Percentiles rank a stretch among this genome's conserved stretches.
These are phyloP conservation scores for Drosophila melanosoma DNA, from an alignment of 2,888 invertebrate species.

Conservation along the genomic window DNA sequence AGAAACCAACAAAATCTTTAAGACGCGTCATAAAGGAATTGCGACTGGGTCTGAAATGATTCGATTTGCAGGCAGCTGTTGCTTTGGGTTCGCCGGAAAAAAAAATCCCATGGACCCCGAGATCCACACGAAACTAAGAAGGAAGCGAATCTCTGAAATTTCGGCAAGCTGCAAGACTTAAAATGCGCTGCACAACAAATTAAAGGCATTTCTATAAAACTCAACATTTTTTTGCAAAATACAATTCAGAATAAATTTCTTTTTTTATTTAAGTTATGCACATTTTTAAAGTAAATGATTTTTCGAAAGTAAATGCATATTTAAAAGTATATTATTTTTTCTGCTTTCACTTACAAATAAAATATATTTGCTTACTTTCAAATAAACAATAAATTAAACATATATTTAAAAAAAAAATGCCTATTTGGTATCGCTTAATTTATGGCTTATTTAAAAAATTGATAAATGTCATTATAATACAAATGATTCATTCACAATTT, in stretches of 20 bases:
- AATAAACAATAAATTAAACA: not conserved
- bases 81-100: conserved; percentile 34
- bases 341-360: not conserved
- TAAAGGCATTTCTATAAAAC: not conserved
- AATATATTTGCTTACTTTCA: too few relatives aligned
- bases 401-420: not conserved
- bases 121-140: conserved; percentile 8
- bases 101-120: conserved; percentile 37
- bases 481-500: not conserved
- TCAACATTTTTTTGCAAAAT: too few relatives aligned
- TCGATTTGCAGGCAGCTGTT: conserved; percentile 71
- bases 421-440: not conserved
- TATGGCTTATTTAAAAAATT: not conserved
- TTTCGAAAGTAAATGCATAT: not conserved
- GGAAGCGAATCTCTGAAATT: conserved; percentile 33
- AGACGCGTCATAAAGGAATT: conserved; percentile 59
- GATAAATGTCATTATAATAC: not conserved
- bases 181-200: conserved; percentile 17
- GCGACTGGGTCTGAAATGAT: conserved; percentile 34
- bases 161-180: conserved; percentile 59
- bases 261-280: not conserved
- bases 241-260: not conserved
- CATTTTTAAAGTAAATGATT: not conserved
- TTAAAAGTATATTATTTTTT: not conserved
- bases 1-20: conserved; percentile 22